Conservation (phyloP, 2,797 vertebrate genomes). For the Argentina silus region DNA sequence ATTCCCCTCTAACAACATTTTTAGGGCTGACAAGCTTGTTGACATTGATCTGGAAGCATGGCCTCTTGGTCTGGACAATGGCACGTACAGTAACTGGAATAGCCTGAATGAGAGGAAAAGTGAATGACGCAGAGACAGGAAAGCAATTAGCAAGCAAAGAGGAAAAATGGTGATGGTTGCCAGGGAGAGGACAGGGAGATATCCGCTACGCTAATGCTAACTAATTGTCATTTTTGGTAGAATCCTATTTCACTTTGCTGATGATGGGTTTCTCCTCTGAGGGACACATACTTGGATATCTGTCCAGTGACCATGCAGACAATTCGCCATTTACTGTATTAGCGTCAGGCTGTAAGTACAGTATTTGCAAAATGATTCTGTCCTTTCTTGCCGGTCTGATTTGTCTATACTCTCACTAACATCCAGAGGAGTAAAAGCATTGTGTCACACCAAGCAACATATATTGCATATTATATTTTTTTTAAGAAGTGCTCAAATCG, state of each 20-base stretch:
- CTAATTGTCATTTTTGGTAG: neutral
- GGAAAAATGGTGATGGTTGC: neutral
- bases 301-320: no score
- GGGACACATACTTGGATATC: neutral
- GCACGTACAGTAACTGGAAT: conserved; percentile 64
- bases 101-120: conserved; percentile 77
- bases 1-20: no score
- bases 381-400: no score
- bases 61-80: conserved; percentile 58
- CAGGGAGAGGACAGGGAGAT: neutral
- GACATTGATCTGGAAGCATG: conserved; percentile 55
- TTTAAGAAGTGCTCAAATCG: neutral
- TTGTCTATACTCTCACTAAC: no score
- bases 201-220: neutral
- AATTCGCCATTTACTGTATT: neutral
- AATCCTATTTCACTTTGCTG: neutral
- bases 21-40: conserved; percentile 52
- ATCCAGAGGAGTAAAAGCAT: conserved; percentile 10
- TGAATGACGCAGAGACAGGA: conserved; percentile 61
- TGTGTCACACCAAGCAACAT: neutral
- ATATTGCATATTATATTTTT: no score
- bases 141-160: conserved; percentile 56
- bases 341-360: no score
- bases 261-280: neutral
- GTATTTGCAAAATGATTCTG: no score